Evolutionary conservation across 2,113 vertebrate genomes (phyloP).

Genomic region (Eidolon helvum): DNA sequence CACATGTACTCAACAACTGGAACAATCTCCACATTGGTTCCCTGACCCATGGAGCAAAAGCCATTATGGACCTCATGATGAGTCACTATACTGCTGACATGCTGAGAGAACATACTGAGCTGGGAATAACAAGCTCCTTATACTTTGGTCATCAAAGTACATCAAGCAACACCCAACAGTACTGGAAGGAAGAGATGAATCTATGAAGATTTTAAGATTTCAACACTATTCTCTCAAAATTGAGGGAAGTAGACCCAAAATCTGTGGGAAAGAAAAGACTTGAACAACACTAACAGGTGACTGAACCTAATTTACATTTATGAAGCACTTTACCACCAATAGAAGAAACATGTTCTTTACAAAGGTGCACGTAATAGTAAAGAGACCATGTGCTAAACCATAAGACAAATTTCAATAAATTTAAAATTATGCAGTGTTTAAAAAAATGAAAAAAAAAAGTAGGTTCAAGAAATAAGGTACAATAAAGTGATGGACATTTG

Average conservation of each 20-base stretch:
- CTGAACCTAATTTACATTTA: background rate
- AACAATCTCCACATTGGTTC: background rate
- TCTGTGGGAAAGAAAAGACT: background rate
- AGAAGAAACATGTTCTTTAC: background rate
- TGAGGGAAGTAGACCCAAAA: background rate
- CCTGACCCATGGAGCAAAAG: background rate
- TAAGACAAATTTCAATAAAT: background rate
- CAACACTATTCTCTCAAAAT: background rate
- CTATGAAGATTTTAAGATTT: background rate
- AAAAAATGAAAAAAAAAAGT: background rate
- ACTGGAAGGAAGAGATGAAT: background rate
- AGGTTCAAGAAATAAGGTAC: background rate
- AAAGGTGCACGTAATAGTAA: background rate
- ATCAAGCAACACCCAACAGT: background rate
- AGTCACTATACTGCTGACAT: background rate
- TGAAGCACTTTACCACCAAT: background rate
- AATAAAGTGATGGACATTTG: background rate
- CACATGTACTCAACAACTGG: background rate
- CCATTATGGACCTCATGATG: background rate
- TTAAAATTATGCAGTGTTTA: background rate
- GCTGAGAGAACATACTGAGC: background rate
- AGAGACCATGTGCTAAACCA: background rate
- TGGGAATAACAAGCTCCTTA: background rate
- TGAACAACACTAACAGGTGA: background rate
- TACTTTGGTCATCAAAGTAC: background rate